These are phyloP conservation scores for Clarias magur DNA, from an alignment of 2,113 vertebrate genomes.

Conservation along the genomic window DNA sequence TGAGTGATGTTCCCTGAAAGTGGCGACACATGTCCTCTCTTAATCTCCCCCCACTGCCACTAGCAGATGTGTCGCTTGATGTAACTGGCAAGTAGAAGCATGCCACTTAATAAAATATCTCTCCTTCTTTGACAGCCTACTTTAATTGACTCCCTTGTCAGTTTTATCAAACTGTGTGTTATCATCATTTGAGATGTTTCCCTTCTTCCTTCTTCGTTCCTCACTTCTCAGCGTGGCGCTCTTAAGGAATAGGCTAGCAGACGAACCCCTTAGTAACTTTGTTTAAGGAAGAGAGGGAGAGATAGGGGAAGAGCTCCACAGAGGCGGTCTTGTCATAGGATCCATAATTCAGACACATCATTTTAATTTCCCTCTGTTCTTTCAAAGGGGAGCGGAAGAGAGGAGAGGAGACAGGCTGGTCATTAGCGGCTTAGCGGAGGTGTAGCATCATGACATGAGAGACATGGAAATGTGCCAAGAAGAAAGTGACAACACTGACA, in stretches of 20 bases:
- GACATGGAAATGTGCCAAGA: constrained; percentile 67
- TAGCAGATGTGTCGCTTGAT: constrained; percentile 80
- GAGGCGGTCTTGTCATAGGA: constrained; percentile 76
- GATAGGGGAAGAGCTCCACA: constrained; percentile 58
- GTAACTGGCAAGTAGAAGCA: constrained; percentile 70
- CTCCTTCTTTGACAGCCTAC: constrained; percentile 75
- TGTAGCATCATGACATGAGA: constrained; percentile 67
- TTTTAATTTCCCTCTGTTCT: constrained; percentile 86
- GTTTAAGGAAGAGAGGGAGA: constrained; percentile 56
- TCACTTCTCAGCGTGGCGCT: constrained; percentile 42
- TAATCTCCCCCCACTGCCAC: constrained; percentile 69
- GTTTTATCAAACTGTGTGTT: constrained; percentile 83
- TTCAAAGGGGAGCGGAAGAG: constrained; percentile 72
- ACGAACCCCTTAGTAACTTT: constrained; percentile 65
- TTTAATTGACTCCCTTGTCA: constrained; percentile 86
- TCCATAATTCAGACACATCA: constrained; percentile 81
- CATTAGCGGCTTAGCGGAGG: constrained; percentile 74
- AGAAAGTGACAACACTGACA: constrained; percentile 62
- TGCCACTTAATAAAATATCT: constrained; percentile 83
- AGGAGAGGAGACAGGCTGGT: constrained; percentile 68
- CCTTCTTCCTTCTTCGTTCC: constrained; percentile 47
- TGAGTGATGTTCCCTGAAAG: constrained; percentile 80
- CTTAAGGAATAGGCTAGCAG: constrained; percentile 72
- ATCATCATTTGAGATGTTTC: constrained; percentile 76
- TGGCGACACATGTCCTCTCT: constrained; percentile 78